A percentile compares a stretch with the other conserved stretches of the same genome.
Conservation (phyloP, 2,888 invertebrate genomes). For the Adineta ricciae region DNA sequence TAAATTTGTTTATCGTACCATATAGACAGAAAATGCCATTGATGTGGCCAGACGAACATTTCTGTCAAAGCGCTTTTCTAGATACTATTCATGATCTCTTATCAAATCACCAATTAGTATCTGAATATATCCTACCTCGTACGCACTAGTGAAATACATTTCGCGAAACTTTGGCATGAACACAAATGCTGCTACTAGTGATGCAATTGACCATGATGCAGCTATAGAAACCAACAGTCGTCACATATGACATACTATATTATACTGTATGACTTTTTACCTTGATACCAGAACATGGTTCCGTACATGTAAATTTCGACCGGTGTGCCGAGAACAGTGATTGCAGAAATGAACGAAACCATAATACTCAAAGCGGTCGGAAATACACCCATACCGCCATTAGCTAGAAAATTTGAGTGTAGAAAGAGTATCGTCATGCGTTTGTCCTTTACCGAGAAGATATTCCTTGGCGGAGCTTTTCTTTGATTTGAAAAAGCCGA, state of each 20-base stretch:
- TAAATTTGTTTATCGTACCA: conserved; percentile 61
- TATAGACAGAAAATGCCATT: conserved; percentile 72
- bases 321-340: conserved; percentile 27
- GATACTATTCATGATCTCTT: too few species aligned
- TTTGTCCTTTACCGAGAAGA: not conserved
- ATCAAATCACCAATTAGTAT: too few species aligned
- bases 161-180: conserved; percentile 42
- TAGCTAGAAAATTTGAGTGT: not conserved
- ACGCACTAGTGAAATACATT: conserved; percentile 41
- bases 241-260: too few species aligned
- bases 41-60: conserved; percentile 50
- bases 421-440: not conserved
- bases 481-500: conserved; percentile 24
- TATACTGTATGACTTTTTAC: too few species aligned
- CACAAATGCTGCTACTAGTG: conserved; percentile 53
- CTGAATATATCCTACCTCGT: conserved; percentile 39
- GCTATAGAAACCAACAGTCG: not conserved
- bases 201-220: not conserved
- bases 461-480: conserved; percentile 14
- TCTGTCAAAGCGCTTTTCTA: too few species aligned
- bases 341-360: conserved; percentile 28
- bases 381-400: conserved; percentile 21
- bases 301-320: conserved; percentile 24
- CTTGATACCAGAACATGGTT: conserved; percentile 24
- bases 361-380: conserved; percentile 27